A percentile compares a stretch with the other conserved stretches of the same genome.
These are phyloP conservation scores for Siniperca chuatsi DNA, from an alignment of 2,113 vertebrate species.

Conservation along the genomic window DNA sequence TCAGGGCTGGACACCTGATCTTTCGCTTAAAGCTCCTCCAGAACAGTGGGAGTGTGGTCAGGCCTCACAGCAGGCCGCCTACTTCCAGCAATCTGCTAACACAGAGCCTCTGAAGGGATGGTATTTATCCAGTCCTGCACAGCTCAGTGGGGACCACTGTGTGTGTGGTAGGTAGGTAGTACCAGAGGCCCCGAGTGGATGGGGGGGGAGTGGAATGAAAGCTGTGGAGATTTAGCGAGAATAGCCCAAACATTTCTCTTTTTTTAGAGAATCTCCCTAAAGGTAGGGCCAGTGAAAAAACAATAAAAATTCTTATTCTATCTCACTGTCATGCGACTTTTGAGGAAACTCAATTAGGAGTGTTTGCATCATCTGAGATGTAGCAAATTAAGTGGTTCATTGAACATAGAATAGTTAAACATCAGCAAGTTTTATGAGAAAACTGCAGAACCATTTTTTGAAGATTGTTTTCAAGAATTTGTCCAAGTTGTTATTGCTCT, in stretches of 20 bases:
- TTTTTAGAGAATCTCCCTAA: not conserved
- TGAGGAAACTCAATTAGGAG: not conserved
- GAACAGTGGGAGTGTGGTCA: slow-evolving; percentile 76
- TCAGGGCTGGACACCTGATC: slow-evolving; percentile 79
- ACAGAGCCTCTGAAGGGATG: slow-evolving; percentile 71
- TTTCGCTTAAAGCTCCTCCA: slow-evolving; percentile 75
- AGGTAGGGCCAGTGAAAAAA: not conserved
- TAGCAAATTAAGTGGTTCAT: not conserved
- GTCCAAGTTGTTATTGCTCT: not conserved
- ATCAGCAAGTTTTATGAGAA: not conserved
- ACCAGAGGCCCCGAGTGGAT: slow-evolving; percentile 41
- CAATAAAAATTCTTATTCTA: not conserved
- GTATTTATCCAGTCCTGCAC: slow-evolving; percentile 72
- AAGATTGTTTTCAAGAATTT: slow-evolving; percentile 3
- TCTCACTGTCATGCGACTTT: not conserved
- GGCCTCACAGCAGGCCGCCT: slow-evolving; percentile 74
- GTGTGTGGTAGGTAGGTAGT: slow-evolving; percentile 67
- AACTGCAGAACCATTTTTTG: not conserved
- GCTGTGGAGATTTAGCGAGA: slow-evolving; percentile 33
- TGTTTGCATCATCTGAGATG: not conserved
- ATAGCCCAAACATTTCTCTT: slow-evolving; percentile 3
- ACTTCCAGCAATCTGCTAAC: slow-evolving; percentile 72
- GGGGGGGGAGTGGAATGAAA: slow-evolving; percentile 40
- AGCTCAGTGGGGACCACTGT: slow-evolving; percentile 71
- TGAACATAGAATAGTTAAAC: not conserved